phyloP scores from a whole-genome alignment of 2,797 vertebrate genomes.

The Aulostomus chinensis region DNA sequence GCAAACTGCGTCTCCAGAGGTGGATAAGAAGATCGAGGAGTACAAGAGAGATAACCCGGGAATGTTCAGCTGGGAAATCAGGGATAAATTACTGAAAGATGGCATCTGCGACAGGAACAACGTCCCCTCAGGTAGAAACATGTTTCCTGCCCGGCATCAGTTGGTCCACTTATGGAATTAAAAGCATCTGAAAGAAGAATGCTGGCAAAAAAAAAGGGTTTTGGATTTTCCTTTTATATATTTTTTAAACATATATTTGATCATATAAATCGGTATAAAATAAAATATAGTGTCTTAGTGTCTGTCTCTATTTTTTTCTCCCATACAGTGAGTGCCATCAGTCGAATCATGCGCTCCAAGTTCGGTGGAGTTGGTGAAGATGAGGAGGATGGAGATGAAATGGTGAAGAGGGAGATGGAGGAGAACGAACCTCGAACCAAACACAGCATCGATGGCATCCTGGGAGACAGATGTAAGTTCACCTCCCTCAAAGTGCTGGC shows the following conservation, averaged over 20 bases:
- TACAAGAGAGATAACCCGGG: constrained; percentile 96
- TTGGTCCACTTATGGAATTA: no score
- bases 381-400: constrained; percentile 92
- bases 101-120: constrained; percentile 96
- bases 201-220: background rate
- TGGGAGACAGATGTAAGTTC: constrained; percentile 95
- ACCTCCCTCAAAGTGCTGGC: background rate
- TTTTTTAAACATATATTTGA: no score
- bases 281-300: no score
- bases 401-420: constrained; percentile 92
- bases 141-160: no score
- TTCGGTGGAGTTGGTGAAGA: constrained; percentile 96
- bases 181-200: no score
- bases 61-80: constrained; percentile 99
- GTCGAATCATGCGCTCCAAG: constrained; percentile 94
- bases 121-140: constrained; percentile 90
- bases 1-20: constrained; percentile 94
- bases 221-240: no score
- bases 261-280: no score
- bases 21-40: constrained; percentile 98
- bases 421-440: constrained; percentile 94
- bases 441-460: constrained; percentile 98
- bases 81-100: constrained; percentile 96
- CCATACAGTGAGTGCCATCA: constrained; percentile 95
- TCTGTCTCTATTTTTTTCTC: background rate